Evolutionary conservation across 1,140 invertebrate genomes (phyloP), one percentile per base, ranked within the genome.

Genomic region (Acyrthosiphon pisum): DNA sequence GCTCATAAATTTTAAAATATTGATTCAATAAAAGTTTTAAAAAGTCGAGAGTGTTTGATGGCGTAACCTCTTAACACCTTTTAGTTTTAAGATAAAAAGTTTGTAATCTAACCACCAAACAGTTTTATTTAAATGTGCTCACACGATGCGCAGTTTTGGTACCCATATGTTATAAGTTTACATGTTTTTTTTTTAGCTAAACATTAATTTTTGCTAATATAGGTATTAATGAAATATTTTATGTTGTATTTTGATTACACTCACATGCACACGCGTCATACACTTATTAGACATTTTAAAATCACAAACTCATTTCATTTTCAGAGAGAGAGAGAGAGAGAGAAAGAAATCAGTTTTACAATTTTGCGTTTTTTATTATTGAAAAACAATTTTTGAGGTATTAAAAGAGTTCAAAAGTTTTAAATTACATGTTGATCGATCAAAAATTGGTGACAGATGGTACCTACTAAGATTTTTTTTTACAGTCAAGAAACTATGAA

Each of bases 361-460:
- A 35, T 50, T 30, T 9, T 35, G 46, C 50, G n/a, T 87, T 48
- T 87, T 48, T 50, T 87, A 87, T 87, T 50, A 87, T 87, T 48
- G 44, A 20, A 50, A 87, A 87, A 87, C 44, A 87, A 50, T 46
- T 87, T 46, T 46, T 46, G 44, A 87, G 44, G n/a, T n/a, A n/a
- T 0, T 48, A n/a, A 87, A 18, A 35, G 18, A 14, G 6, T 20
- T n/a, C 11, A n/a, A 87, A 87, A 87, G 86, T 87, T 87, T 46
- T 30, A 46, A 50, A 87, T 87, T 87, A 87, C 46, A n/a, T 35
- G 86, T 50, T 87, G 46, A 48, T 87, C 44, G 86, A n/a, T 87
- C 30, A 87, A 87, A 87, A 48, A n/a, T 87, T 87, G 30, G 44
- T 20, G 46, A 87, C 86, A 87, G 46, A 87, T 87, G 86, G 44